A percentile compares a stretch with the other conserved stretches of the same genome.
Conservation (phyloP, 1,140 invertebrate genomes). For the Solen grandis region DNA sequence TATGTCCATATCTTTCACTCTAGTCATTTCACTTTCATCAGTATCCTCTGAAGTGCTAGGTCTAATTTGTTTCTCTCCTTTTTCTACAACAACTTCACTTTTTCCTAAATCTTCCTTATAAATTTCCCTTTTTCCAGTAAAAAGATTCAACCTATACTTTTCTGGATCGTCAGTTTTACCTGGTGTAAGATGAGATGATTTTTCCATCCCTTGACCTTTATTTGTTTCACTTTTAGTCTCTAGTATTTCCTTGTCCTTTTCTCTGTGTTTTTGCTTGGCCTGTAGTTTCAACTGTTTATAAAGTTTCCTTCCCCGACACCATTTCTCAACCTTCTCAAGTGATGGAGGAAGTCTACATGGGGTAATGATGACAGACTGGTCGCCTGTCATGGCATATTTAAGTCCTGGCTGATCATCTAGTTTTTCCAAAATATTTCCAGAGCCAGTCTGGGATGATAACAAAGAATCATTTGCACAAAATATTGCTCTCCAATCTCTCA, state of each 20-base stretch:
- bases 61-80: neutral
- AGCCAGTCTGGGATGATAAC: constrained; percentile 61
- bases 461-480: constrained; percentile 53
- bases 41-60: neutral
- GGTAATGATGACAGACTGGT: constrained; percentile 67
- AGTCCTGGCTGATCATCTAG: constrained; percentile 68
- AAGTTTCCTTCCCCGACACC: constrained; percentile 60
- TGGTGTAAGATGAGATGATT: too few relatives aligned
- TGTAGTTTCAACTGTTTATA: constrained; percentile 52
- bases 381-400: constrained; percentile 63
- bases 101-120: neutral
- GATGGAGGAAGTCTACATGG: constrained; percentile 72
- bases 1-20: neutral
- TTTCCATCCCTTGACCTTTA: neutral
- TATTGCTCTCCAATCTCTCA: constrained; percentile 61
- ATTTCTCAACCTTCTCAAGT: constrained; percentile 57
- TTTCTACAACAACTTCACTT: neutral
- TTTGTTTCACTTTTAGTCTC: neutral
- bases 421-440: constrained; percentile 60
- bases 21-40: neutral
- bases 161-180: constrained; percentile 10
- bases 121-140: constrained; percentile 10
- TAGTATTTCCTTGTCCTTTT: neutral
- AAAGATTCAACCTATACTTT: constrained; percentile 27
- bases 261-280: constrained; percentile 9